These are phyloP conservation scores for Drosophila miranda DNA, from an alignment of 1,140 invertebrate species.

Conservation along the genomic window DNA sequence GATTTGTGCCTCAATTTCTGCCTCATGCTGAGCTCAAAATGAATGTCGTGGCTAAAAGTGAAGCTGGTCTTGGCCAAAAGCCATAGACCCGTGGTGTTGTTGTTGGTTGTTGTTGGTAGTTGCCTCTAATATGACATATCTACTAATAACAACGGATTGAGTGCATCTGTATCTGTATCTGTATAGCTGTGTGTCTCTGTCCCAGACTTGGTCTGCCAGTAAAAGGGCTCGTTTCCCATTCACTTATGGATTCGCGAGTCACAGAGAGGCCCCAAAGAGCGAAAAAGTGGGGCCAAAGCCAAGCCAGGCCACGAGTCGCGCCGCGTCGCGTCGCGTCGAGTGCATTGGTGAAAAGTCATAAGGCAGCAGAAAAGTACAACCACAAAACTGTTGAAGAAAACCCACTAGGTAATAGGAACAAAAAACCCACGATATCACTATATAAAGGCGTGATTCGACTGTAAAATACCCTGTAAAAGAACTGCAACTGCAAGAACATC, in stretches of 20 bases:
- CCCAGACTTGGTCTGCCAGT: constrained; percentile 20
- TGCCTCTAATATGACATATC: constrained; percentile 70
- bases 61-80: constrained; percentile 45
- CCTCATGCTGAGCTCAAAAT: constrained; percentile 64
- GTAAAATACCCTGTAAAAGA: no score
- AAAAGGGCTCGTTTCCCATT: constrained; percentile 58
- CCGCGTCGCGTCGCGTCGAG: constrained; percentile 50
- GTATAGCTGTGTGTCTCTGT: no score
- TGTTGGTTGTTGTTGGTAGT: constrained; percentile 29
- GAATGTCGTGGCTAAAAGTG: constrained; percentile 73
- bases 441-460: no score
- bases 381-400: constrained; percentile 23
- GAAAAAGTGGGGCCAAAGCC: constrained; percentile 13
- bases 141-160: constrained; percentile 62
- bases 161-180: no score
- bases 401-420: background rate
- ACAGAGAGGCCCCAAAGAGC: no score
- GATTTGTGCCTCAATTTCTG: constrained; percentile 28
- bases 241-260: constrained; percentile 48
- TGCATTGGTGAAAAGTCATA: constrained; percentile 79
- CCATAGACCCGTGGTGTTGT: constrained; percentile 24
- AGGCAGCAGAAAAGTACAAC: constrained; percentile 49
- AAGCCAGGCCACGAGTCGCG: background rate
- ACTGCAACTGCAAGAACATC: no score
- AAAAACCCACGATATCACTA: no score